Percentiles rank a stretch among this genome's conserved stretches.
Conservation (phyloP, 2,797 vertebrate genomes). For the Sebastes dallii region DNA sequence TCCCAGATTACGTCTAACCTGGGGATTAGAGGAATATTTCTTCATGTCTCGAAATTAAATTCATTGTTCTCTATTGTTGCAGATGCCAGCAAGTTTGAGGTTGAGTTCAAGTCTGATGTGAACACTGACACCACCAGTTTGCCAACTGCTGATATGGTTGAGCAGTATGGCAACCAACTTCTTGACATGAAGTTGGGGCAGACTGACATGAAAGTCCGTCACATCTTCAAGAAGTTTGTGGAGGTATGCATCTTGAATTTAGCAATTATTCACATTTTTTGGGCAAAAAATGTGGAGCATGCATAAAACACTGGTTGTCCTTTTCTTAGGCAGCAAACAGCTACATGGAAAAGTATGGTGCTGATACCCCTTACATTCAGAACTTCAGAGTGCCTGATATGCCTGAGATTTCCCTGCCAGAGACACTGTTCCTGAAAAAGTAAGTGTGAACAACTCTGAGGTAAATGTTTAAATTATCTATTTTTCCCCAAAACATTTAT, state of each 20-base stretch:
- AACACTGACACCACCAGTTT: constrained; percentile 77
- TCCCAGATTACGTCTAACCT: background rate
- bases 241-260: constrained; percentile 76
- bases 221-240: constrained; percentile 85
- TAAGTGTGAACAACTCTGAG: constrained; percentile 63
- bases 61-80: constrained; percentile 34
- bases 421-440: constrained; percentile 90
- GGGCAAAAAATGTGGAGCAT: background rate
- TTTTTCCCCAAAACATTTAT: background rate
- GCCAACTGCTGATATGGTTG: constrained; percentile 65
- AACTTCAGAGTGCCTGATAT: constrained; percentile 84
- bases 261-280: background rate
- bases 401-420: constrained; percentile 85
- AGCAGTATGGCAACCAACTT: constrained; percentile 70
- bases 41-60: background rate
- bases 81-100: constrained; percentile 87
- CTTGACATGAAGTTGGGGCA: constrained; percentile 85
- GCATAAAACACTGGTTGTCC: constrained; percentile 1
- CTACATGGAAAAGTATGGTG: constrained; percentile 85
- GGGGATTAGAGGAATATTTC: background rate
- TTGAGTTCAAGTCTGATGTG: constrained; percentile 85
- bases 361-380: constrained; percentile 82
- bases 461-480: background rate
- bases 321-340: constrained; percentile 82
- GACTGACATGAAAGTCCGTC: constrained; percentile 86